Evolutionary conservation across 2,888 invertebrate species (phyloP), one percentile per base, ranked within the genome.

Genomic region (Dione juno): DNA sequence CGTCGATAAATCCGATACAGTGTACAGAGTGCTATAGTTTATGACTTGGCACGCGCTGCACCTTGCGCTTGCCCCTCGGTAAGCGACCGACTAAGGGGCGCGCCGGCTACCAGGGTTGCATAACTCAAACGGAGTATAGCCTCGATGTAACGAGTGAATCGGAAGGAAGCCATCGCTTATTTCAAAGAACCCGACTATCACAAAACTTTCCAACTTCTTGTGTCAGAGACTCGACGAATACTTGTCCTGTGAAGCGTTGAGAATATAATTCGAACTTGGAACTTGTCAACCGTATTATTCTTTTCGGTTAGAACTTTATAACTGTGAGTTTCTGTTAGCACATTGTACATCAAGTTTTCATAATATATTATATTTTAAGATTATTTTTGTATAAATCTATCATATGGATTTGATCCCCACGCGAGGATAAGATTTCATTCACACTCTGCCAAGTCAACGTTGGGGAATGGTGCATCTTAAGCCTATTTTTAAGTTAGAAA

Each of bases 141-240:
- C 16, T 45, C 9, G 48, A 66, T 14, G 69, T 72, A 72, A 72
- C 66, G 69, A 72, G 66, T 66, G 61, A 66, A 41, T 45, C 69
- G 72, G 72, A 72, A 72, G 69, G 66, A 69, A 69, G 61, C 59
- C 43, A 52, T 52, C 61, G 67, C 40, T 68, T 58, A 63, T 58
- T 52, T 66, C 63, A 64, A 45, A 67, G 50, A 70, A 58, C 64
- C 37, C 19, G 50, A 57, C 63, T 64, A 54, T 45, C 68, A 11
- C 35, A 40, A 37, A 54, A 54, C 45, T 63, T 63, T 52, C 10
- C 14, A 43, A 45, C 40, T 43, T 54, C 54, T 35, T 54, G 8
- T 53, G 61, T 68, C 68, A 63, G 35, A 45, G 21, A 21, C 11
- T 14, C 19, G 54, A 13, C 52, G 37, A 19, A 35, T 52, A 63